Base-by-base conservation (phyloP, 2,888 invertebrate genomes). In the Siphlonurus alternatus region DNA sequence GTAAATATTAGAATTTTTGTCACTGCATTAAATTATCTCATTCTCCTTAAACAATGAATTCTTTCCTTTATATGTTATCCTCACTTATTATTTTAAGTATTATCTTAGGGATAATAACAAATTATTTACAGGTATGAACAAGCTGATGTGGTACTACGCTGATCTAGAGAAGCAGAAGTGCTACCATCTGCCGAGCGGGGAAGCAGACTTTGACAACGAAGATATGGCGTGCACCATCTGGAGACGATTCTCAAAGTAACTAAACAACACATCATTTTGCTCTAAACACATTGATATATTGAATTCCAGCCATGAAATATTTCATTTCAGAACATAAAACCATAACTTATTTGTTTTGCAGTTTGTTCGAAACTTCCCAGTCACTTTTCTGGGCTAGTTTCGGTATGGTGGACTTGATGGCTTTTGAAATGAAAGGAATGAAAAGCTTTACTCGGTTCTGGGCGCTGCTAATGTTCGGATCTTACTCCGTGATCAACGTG, bases 341-440 rank as follows among this genome's bases (percentile, higher is more conserved):
- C n/a, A n/a, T n/a, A n/a, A n/a, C n/a, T n/a, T n/a, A 38, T 38
- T 38, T 10, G 5, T 5, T 18, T 56, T 56, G 7, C 76, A 95
- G 93, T 74, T 82, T 96, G 24, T 96, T 95, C 74, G 95, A 96
- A 78, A 89, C 95, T 1, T 88, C 93, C 0, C 96, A 96, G 75
- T 94, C 94, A 2, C 80, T 96, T 3, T 96, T 95, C 78, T 96
- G 96, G 95, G 93, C 95, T 24, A 91, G 93, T 69, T 96, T 94
- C 73, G 96, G 96, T 24, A 85, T 94, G 79, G 85, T 96, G 24
- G 93, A 92, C 19, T 78, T 95, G 68, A 87, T 87, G 67, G 89
- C 87, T 75, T 94, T 95, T 72, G 92, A 94, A 76, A 77, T 96
- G 70, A 83, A 87, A 0, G 92, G 89, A 66, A 91, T 92, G 72